Evolutionary conservation across 1,140 invertebrate species (phyloP).

Genomic region (Mercenaria mercenaria): DNA sequence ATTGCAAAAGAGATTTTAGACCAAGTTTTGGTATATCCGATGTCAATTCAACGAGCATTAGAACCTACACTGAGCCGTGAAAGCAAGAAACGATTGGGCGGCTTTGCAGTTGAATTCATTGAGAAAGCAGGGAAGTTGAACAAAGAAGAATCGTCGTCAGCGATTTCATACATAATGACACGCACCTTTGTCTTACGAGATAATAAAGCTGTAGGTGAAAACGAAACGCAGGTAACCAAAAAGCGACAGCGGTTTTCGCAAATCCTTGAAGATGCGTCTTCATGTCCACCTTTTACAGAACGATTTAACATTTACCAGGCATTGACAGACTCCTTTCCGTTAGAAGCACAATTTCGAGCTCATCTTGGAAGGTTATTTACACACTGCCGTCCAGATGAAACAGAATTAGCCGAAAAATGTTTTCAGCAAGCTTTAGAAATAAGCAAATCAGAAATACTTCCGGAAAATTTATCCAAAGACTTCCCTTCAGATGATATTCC

Average conservation of each 20-base stretch:
- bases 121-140: constrained; percentile 8
- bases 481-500: neutral
- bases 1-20: constrained; percentile 75
- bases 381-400: constrained; percentile 67
- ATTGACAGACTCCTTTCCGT: constrained; percentile 66
- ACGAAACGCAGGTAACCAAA: constrained; percentile 24
- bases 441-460: neutral
- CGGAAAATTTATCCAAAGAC: neutral
- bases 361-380: constrained; percentile 70
- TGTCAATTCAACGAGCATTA: neutral
- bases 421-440: constrained; percentile 62
- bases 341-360: constrained; percentile 68
- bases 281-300: constrained; percentile 58
- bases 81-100: constrained; percentile 39
- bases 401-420: constrained; percentile 64
- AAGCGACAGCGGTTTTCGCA: constrained; percentile 62
- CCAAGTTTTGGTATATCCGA: constrained; percentile 60
- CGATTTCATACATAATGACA: constrained; percentile 62
- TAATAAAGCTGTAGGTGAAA: constrained; percentile 55
- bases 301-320: constrained; percentile 61
- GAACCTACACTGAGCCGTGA: constrained; percentile 29
- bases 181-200: constrained; percentile 70
- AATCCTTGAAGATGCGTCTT: constrained; percentile 60
- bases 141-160: neutral
- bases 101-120: constrained; percentile 65